Conservation (phyloP, 2,797 vertebrate genomes). For the Lithobates sylvaticus region DNA sequence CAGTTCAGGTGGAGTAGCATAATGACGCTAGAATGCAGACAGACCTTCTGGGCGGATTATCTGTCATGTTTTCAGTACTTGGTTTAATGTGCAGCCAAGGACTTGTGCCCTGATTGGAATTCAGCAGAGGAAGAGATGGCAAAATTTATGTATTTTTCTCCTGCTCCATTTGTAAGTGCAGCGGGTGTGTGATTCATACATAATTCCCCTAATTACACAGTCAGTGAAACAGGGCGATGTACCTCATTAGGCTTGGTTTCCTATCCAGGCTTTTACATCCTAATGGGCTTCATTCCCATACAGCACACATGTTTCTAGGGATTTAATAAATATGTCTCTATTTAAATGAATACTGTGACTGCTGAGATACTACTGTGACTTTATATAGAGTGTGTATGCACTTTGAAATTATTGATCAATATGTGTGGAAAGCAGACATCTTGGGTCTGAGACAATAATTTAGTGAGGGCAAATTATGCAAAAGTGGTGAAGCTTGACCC, state of each 20-base stretch:
- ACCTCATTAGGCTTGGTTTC: constrained; percentile 18
- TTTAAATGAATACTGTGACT: too few species aligned
- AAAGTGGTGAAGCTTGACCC: too few species aligned
- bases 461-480: too few species aligned
- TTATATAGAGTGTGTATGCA: too few species aligned
- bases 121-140: constrained; percentile 9
- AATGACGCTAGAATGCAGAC: neutral
- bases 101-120: constrained; percentile 11
- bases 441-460: too few species aligned
- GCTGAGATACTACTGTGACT: too few species aligned
- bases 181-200: constrained; percentile 16
- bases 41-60: neutral
- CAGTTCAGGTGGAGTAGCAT: neutral
- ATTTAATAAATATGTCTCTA: neutral
- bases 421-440: too few species aligned
- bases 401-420: too few species aligned
- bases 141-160: constrained; percentile 9
- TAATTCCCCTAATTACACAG: constrained; percentile 32
- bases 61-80: neutral
- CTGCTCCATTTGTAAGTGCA: constrained; percentile 34
- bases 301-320: neutral
- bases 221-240: neutral
- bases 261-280: neutral
- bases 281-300: neutral
- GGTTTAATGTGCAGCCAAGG: constrained; percentile 8